A percentile compares a stretch with the other conserved stretches of the same genome.
Conservation (phyloP, 2,888 invertebrate genomes). For the Agrochola macilenta region DNA sequence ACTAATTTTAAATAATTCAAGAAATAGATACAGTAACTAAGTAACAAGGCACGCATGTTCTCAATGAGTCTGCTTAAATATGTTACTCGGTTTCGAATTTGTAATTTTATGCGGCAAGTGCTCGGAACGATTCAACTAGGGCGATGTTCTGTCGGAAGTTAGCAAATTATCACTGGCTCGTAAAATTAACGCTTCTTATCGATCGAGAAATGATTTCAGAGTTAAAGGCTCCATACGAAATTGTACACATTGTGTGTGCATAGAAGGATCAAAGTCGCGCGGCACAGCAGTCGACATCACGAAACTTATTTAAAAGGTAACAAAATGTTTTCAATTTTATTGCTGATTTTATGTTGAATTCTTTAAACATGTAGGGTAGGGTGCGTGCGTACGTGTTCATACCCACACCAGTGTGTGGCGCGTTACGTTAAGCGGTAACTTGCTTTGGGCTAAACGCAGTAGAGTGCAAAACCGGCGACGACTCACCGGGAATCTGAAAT, state of each 20-base stretch:
- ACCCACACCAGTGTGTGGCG: conserved; percentile 78
- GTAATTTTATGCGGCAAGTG: conserved; percentile 87
- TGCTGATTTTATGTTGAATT: conserved; percentile 90
- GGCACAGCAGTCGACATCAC: conserved; percentile 73
- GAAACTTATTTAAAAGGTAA: conserved; percentile 90
- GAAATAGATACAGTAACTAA: conserved; percentile 57
- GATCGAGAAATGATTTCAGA: conserved; percentile 88
- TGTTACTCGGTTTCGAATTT: conserved; percentile 78
- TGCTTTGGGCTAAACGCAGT: conserved; percentile 75
- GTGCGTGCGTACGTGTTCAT: conserved; percentile 82
- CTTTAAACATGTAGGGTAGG: conserved; percentile 86
- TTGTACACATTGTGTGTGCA: conserved; percentile 76
- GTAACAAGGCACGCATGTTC: conserved; percentile 56
- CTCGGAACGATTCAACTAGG: conserved; percentile 88
- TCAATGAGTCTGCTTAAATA: conserved; percentile 74
- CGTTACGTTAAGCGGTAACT: conserved; percentile 73
- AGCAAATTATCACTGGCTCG: conserved; percentile 91
- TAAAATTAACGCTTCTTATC: conserved; percentile 91
- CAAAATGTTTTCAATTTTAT: conserved; percentile 91
- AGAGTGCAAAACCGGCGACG: conserved; percentile 80
- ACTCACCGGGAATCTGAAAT: conserved; percentile 85
- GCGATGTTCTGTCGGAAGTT: conserved; percentile 90
- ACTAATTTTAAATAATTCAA: conserved; percentile 61
- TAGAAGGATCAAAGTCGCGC: conserved; percentile 82
- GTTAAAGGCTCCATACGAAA: conserved; percentile 73